Conservation (phyloP, 2,797 vertebrate species). For the Rhinatrema bivittatum region DNA sequence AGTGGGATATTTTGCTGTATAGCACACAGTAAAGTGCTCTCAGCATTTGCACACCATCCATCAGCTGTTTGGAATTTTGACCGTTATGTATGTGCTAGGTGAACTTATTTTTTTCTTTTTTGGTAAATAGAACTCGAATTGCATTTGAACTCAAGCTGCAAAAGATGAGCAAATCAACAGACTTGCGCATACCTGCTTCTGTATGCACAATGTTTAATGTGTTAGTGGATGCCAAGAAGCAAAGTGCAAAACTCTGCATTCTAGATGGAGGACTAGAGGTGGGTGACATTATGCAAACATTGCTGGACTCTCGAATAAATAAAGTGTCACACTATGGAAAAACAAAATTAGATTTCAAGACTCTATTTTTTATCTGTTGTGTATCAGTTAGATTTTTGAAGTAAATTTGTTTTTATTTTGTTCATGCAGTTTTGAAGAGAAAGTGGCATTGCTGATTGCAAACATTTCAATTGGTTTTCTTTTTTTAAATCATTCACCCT, state of each 20-base stretch:
- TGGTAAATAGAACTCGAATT: slow-evolving; percentile 75
- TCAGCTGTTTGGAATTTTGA: background rate
- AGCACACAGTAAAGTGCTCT: background rate
- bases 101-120: no score
- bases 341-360: slow-evolving; percentile 1
- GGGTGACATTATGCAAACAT: slow-evolving; percentile 12
- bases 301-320: rapidly evolving
- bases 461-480: background rate
- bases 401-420: no score
- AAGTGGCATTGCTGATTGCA: background rate
- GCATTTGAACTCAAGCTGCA: slow-evolving; percentile 88
- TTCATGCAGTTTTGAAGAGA: no score
- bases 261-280: slow-evolving; percentile 89
- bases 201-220: slow-evolving; percentile 96
- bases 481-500: no score
- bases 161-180: slow-evolving; percentile 79
- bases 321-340: background rate
- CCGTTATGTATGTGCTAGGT: slow-evolving; percentile 17
- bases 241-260: slow-evolving; percentile 85
- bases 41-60: slow-evolving; percentile 1
- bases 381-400: no score
- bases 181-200: slow-evolving; percentile 76
- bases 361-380: background rate
- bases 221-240: slow-evolving; percentile 82
- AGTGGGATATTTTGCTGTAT: background rate